Percentiles rank a stretch among this genome's conserved stretches.
These are phyloP conservation scores for Phylloscopus trochiloides DNA, from an alignment of 2,113 vertebrate species.

Conservation along the genomic window DNA sequence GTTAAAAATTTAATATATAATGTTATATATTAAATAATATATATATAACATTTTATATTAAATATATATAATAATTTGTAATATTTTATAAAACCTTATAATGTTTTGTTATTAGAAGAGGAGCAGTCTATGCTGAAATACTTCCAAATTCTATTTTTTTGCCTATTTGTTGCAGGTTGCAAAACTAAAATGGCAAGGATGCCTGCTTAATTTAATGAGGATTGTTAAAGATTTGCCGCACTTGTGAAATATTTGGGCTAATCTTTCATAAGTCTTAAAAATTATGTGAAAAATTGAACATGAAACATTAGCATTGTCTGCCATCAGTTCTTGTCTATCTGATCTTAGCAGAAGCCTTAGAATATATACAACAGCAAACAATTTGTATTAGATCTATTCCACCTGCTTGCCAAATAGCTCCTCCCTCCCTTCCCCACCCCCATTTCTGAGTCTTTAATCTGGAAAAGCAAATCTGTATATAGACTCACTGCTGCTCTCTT, in stretches of 20 bases:
- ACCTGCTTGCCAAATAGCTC: not conserved
- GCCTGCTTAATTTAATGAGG: not conserved
- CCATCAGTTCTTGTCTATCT: not conserved
- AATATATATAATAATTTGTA: too few relatives aligned
- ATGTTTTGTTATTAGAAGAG: not conserved
- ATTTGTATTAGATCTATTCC: not conserved
- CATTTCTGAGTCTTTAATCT: not conserved
- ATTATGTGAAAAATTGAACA: not conserved
- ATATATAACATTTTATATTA: too few relatives aligned
- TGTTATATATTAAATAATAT: too few relatives aligned
- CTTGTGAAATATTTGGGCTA: not conserved
- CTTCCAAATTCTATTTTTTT: not conserved
- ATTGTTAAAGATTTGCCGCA: not conserved
- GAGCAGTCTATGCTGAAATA: not conserved
- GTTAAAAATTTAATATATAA: not conserved
- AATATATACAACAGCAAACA: not conserved
- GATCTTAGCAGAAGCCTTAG: not conserved
- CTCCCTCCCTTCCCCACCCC: accelerated
- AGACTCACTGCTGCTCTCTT: not conserved
- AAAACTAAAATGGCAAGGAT: not conserved
- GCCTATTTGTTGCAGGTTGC: not conserved
- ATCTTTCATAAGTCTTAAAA: not conserved
- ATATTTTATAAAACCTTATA: not conserved
- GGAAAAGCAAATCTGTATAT: not conserved
- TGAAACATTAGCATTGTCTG: not conserved